Evolutionary conservation across 2,888 invertebrate genomes (phyloP).

Genomic region (Drosophila melanosoma): DNA sequence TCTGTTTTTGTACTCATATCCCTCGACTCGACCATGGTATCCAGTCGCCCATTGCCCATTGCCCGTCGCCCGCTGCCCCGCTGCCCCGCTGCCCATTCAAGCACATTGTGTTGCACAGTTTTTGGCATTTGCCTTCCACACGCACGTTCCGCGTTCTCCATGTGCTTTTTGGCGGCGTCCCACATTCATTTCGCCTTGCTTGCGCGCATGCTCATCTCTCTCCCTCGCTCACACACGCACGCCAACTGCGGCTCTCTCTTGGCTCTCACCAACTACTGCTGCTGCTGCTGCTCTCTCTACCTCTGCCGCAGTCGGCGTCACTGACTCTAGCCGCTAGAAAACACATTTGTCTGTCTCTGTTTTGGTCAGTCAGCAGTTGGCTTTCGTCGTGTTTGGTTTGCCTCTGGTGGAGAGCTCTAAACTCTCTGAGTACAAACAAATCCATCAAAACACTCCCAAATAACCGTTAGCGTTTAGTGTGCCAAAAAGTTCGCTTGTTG

Average conservation of each 20-base stretch:
- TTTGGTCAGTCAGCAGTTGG: constrained; percentile 86
- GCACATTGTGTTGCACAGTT: constrained; percentile 80
- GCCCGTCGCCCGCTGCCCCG: constrained; percentile 39
- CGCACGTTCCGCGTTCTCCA: constrained; percentile 74
- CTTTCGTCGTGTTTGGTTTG: constrained; percentile 83
- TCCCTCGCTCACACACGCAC: constrained; percentile 14
- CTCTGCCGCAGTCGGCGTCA: constrained; percentile 52
- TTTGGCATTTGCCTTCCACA: constrained; percentile 78
- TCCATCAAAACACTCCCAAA: constrained; percentile 23
- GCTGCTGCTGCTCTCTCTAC: constrained; percentile 13
- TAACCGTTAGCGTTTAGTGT: constrained; percentile 51
- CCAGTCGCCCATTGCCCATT: constrained; percentile 48
- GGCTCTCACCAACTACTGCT: constrained; percentile 12
- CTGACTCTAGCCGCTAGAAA: constrained; percentile 73
- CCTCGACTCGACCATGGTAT: constrained; percentile 60
- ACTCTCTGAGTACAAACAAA: constrained; percentile 31
- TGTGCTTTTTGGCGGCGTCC: constrained; percentile 75
- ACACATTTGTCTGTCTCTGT: constrained; percentile 85
- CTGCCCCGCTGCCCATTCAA: constrained; percentile 26
- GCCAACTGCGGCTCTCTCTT: constrained; percentile 6
- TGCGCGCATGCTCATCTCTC: constrained; percentile 46
- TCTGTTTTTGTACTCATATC: constrained; percentile 83
- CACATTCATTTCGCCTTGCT: constrained; percentile 58
- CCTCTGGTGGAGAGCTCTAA: constrained; percentile 61
- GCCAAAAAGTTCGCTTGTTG: constrained; percentile 60